Evolutionary conservation across 2,113 vertebrate species (phyloP).

Genomic region (Hippocampus comes): DNA sequence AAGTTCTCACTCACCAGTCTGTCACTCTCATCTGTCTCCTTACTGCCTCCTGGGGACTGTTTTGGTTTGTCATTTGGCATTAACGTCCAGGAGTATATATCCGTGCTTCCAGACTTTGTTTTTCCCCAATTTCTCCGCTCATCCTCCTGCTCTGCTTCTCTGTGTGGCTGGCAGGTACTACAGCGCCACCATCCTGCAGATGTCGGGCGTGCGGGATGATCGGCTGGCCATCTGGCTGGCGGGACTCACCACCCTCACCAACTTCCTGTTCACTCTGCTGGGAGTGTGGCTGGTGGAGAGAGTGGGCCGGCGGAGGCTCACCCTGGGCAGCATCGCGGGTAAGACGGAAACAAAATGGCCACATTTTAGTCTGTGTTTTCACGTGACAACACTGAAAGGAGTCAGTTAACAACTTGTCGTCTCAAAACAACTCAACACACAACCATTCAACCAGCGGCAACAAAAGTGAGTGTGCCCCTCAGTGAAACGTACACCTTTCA

Average conservation of each 20-base stretch:
- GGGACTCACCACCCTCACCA: constrained; percentile 88
- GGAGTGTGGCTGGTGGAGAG: constrained; percentile 97
- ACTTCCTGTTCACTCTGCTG: constrained; percentile 91
- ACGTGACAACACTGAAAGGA: too few species aligned
- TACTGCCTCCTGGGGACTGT: background rate
- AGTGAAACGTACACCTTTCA: background rate
- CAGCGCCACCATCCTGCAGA: constrained; percentile 98
- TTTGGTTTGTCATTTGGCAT: background rate
- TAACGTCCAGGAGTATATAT: background rate
- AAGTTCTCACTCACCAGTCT: background rate
- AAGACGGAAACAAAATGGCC: constrained; percentile 6
- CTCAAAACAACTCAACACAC: too few species aligned
- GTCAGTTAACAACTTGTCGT: too few species aligned
- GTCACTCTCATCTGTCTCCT: background rate
- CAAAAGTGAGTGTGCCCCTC: background rate
- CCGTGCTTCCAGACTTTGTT: background rate
- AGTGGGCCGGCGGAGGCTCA: constrained; percentile 90
- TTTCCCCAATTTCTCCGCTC: background rate
- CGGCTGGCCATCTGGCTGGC: constrained; percentile 93
- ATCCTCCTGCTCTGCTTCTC: background rate
- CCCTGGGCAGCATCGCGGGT: constrained; percentile 88
- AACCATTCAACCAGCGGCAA: too few species aligned
- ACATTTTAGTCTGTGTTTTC: too few species aligned
- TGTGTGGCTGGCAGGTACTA: constrained; percentile 82
- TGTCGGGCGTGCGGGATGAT: constrained; percentile 93